Evolutionary conservation across 1,140 invertebrate species (phyloP), one percentile per base, ranked within the genome.

Genomic region (Brachionus calyciflorus): DNA sequence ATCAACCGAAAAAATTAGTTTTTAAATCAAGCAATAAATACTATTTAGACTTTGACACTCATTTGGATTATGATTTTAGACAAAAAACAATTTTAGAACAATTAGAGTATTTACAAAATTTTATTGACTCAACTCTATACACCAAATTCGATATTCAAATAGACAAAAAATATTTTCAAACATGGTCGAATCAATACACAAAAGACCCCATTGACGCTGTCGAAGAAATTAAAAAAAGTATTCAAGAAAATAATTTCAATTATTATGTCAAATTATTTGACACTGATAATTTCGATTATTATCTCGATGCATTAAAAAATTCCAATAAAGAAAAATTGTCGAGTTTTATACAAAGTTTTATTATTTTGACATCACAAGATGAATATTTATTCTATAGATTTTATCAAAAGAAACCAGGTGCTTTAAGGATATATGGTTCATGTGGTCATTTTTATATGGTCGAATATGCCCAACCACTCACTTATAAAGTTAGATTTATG

Each of bases 391-490:
- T 73, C 14, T 51, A 73, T 17, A 73, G 24, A 49, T 51, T 73
- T 51, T 73, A 40, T 24, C 69, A 37, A 17, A 24, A 21, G 19
- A 73, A 73, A 19, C 51, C 69, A 26, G 69, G 46, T 19, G 44
- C 69, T 10, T 40, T 73, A 12, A 73, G 40, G 51, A 73, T 55
- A 12, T 73, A 73, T 26, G 46, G 30, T 10, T 37, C 69, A 33
- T 73, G 69, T 24, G 69, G 69, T 6, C 69, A 73, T n/a, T 73
- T 73, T 51, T 73, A 73, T 55, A 19, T 73, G 28, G 69, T 73
- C 14, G 69, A 73, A 21, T 73, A 51, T 24, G 69, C 69, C 12
- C 30, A 49, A 2, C 46, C 69, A 19, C 37, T 73, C 3, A 40
- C 46, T 21, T 51, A 49, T 37, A 14, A 30, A 40, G 46, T 73